phyloP scores from a whole-genome alignment of 1,140 invertebrate genomes.

The Dinothrombium tinctorium region DNA sequence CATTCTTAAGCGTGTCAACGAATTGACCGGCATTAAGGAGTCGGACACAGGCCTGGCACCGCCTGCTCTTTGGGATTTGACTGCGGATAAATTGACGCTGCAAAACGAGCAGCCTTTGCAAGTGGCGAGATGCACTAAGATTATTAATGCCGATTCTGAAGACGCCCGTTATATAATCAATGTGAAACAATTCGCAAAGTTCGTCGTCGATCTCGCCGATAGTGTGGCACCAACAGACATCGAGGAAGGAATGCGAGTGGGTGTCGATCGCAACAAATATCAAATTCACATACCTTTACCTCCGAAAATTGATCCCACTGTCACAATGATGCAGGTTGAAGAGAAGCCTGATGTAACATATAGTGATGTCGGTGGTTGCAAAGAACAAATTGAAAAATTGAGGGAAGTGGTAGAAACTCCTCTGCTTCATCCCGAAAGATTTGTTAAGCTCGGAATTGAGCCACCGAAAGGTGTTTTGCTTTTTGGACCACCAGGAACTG shows the following conservation, averaged over 20 bases:
- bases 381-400: conserved; percentile 98
- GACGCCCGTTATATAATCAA: conserved; percentile 99
- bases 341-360: conserved; percentile 99
- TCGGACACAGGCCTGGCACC: conserved; percentile 66
- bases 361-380: conserved; percentile 95
- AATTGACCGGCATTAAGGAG: conserved; percentile 56
- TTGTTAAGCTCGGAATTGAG: conserved; percentile 96
- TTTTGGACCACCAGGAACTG: conserved; percentile 94
- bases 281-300: conserved; percentile 98
- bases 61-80: conserved; percentile 94
- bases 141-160: conserved; percentile 90
- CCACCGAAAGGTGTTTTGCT: conserved; percentile 94
- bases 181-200: conserved; percentile 99
- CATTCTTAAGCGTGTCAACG: conserved; percentile 89
- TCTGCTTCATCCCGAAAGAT: conserved; percentile 90
- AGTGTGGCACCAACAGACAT: conserved; percentile 99
- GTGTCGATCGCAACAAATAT: conserved; percentile 97
- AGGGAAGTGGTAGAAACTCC: conserved; percentile 97
- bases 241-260: conserved; percentile 70
- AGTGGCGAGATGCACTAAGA: conserved; percentile 94
- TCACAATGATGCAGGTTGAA: conserved; percentile 99
- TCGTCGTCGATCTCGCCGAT: conserved; percentile 96
- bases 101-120: conserved; percentile 93
- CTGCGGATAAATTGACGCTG: conserved; percentile 93
- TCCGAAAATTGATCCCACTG: conserved; percentile 97